These are phyloP conservation scores for Lutjanus campechanus DNA, from an alignment of 2,797 vertebrate species.

Conservation along the genomic window DNA sequence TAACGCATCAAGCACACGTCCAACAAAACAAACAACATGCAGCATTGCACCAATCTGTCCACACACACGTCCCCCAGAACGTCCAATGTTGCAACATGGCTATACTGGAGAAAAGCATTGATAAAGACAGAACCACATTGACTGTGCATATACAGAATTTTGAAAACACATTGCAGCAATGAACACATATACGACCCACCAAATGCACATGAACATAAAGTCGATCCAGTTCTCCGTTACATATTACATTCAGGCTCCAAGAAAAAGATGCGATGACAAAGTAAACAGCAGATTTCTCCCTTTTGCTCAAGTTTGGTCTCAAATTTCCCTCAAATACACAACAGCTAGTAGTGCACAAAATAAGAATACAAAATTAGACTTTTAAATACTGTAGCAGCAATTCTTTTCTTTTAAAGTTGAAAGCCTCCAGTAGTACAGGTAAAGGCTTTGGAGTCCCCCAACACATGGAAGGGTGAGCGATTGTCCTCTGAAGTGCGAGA, in stretches of 20 bases:
- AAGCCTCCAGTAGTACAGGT: slow-evolving; percentile 81
- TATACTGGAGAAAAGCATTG: slow-evolving; percentile 70
- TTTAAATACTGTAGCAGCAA: slow-evolving; percentile 91
- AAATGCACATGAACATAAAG: slow-evolving; percentile 70
- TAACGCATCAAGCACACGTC: slow-evolving; percentile 46
- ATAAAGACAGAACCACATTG: slow-evolving; percentile 76
- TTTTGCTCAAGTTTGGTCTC: slow-evolving; percentile 88
- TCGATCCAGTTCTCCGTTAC: slow-evolving; percentile 76
- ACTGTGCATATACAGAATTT: slow-evolving; percentile 75
- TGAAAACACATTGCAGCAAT: slow-evolving; percentile 78
- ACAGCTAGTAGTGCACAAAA: slow-evolving; percentile 90
- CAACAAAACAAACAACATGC: slow-evolving; percentile 42
- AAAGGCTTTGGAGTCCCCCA: slow-evolving; percentile 77
- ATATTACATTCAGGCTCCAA: slow-evolving; percentile 85
- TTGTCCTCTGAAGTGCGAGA: slow-evolving; percentile 82
- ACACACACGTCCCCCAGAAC: slow-evolving; percentile 29
- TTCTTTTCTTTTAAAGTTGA: slow-evolving; percentile 81
- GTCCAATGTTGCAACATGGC: slow-evolving; percentile 57
- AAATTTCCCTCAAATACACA: slow-evolving; percentile 81
- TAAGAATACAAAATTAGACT: slow-evolving; percentile 89
- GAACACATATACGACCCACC: slow-evolving; percentile 75
- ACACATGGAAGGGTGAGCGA: slow-evolving; percentile 73
- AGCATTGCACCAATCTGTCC: slow-evolving; percentile 38
- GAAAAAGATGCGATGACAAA: slow-evolving; percentile 78
- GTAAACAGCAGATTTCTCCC: slow-evolving; percentile 85